These are phyloP conservation scores for Hemichromis elongatus DNA, from an alignment of 2,113 vertebrate species.

Conservation along the genomic window DNA sequence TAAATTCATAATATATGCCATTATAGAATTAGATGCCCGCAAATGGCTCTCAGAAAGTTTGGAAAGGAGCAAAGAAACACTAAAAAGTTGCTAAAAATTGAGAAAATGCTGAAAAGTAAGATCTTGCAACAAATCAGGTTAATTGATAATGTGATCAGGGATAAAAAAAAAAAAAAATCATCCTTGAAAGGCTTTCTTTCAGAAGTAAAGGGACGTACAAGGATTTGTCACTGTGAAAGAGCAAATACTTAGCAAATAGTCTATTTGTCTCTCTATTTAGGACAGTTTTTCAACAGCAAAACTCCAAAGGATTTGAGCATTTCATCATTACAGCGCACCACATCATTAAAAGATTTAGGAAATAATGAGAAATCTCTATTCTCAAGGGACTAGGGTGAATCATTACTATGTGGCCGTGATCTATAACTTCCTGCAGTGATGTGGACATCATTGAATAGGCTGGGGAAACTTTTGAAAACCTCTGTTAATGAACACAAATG, in stretches of 20 bases:
- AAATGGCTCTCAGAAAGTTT: neutral
- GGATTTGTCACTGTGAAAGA: neutral
- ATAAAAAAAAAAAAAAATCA: neutral
- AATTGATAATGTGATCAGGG: neutral
- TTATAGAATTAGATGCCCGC: neutral
- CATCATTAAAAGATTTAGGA: neutral
- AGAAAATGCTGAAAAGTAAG: neutral
- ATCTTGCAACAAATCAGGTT: neutral
- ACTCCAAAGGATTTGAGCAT: neutral
- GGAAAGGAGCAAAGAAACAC: neutral
- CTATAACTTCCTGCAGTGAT: neutral
- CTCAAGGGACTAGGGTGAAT: neutral
- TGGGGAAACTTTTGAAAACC: neutral
- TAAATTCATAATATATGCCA: too few species aligned
- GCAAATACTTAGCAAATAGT: neutral
- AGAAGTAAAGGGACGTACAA: neutral
- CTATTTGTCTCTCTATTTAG: neutral
- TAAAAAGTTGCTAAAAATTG: neutral
- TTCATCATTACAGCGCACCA: neutral
- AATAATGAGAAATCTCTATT: neutral
- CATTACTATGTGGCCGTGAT: neutral
- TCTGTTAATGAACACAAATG: neutral
- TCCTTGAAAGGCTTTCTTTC: neutral
- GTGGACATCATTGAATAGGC: neutral
- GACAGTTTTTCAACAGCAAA: neutral